Evolutionary conservation across 2,113 vertebrate species (phyloP), one percentile per base, ranked within the genome.

Genomic region (Nothoprocta pentlandii): DNA sequence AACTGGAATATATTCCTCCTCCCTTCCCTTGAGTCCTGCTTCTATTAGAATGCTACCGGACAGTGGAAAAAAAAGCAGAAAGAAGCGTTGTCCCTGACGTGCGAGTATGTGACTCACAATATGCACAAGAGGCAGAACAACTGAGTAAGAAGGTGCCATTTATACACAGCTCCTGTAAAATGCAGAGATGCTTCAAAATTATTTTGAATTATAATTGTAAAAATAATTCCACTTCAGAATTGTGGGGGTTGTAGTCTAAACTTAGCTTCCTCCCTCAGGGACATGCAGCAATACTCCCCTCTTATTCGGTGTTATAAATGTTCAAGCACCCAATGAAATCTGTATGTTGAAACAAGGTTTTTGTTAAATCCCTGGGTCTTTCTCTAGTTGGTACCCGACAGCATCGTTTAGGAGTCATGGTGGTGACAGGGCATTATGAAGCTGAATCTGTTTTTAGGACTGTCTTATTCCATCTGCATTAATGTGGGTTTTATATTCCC

Each of bases 31-130:
- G 62, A 86, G 12, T 61, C 30, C 22, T 83, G 30, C n/a, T 79
- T 56, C 51, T 90, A 70, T 47, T 41, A 73, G 22, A 87, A 68
- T 56, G 90, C 69, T 51, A 79, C 30, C 78, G 67, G 86, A 42
- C 58, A 86, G 58, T 61, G 68, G 63, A 91, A 90, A 82, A 5
- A 6, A 49, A 49, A 49, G 64, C 41, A 79, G 28, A 78, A 80
- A 93, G 90, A 92, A 84, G 39, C 88, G 76, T 30, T 70, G 46
- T 71, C 73, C 73, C 83, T 73, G 80, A 92, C 75, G 66, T 44
- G 26, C 47, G 64, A 61, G n/a, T 13, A 6, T 30, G 30, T 94
- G 85, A 96, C 77, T 92, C 92, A 89, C 56, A 92, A 61, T 25
- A 20, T 42, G 58, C 88, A 80, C 92, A 84, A 83, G 32, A 80